These are phyloP conservation scores for Liopterus haemorrhoidalis DNA, from an alignment of 2,888 invertebrate species.

Conservation along the genomic window DNA sequence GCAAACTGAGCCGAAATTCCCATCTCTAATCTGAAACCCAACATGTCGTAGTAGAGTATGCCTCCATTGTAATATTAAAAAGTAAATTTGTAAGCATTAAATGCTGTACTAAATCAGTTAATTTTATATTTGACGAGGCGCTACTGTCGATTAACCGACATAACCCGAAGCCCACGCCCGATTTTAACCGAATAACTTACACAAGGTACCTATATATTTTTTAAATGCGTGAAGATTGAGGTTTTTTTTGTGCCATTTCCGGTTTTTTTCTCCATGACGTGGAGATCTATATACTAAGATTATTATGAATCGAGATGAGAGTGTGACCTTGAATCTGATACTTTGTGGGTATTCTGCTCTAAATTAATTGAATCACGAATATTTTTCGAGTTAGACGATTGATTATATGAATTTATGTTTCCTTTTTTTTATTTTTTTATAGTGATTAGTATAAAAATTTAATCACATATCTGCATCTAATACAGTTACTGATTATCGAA, in stretches of 20 bases:
- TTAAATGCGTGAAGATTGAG: constrained; percentile 36
- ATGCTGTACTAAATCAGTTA: constrained; percentile 4
- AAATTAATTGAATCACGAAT: constrained; percentile 21
- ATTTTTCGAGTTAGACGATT: too few species aligned
- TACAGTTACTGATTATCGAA: too few species aligned
- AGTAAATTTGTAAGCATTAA: too few species aligned
- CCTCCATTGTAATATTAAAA: too few species aligned
- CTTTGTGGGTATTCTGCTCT: too few species aligned
- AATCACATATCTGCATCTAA: too few species aligned
- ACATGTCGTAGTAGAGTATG: too few species aligned
- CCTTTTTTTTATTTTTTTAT: constrained; percentile 14
- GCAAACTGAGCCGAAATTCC: too few species aligned
- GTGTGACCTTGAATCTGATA: constrained; percentile 2
- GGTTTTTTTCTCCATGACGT: constrained; percentile 36
- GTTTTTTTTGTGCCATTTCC: constrained; percentile 41
- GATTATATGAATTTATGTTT: constrained; percentile 21
- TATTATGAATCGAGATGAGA: not conserved
- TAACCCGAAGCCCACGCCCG: constrained; percentile 18
- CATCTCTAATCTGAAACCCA: too few species aligned
- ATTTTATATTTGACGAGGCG: constrained; percentile 5
- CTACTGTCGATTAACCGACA: constrained; percentile 9
- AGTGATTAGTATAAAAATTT: too few species aligned
- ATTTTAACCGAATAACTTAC: constrained; percentile 14
- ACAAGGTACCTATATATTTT: constrained; percentile 24
- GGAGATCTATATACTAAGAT: not conserved